Conservation (phyloP, 2,113 vertebrate genomes). For the Noctilio leporinus region DNA sequence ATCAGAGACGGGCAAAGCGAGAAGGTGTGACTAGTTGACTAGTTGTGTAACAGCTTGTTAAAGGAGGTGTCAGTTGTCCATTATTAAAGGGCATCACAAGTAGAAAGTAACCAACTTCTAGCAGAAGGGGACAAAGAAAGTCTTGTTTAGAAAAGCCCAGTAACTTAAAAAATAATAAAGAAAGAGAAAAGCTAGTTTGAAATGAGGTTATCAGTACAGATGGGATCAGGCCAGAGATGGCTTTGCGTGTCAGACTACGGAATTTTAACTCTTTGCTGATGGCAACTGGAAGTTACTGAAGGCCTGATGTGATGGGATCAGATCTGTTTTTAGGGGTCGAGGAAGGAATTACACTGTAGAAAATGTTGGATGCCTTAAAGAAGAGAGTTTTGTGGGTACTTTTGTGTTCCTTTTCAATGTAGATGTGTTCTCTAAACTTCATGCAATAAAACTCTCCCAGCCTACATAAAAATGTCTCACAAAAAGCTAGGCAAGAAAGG, state of each 20-base stretch:
- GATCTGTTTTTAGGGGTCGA: not conserved
- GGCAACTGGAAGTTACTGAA: not conserved
- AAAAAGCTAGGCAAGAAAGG: not conserved
- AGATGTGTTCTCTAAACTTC: not conserved
- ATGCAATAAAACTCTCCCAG: not conserved
- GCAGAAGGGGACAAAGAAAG: not conserved
- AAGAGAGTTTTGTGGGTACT: not conserved
- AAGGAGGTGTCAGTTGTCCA: not conserved
- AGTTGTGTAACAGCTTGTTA: not conserved
- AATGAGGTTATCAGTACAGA: not conserved
- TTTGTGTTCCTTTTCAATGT: not conserved
- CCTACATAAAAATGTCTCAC: not conserved
- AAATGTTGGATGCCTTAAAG: not conserved
- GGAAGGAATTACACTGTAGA: not conserved
- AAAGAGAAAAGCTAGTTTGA: not conserved
- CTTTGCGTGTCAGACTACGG: not conserved
- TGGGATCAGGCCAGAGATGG: not conserved
- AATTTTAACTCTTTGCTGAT: conserved; percentile 9
- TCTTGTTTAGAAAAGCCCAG: not conserved
- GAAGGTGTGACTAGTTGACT: not conserved
- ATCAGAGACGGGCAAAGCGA: not conserved
- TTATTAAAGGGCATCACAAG: not conserved
- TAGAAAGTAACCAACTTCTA: not conserved
- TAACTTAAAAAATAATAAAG: not conserved
- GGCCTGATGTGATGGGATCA: not conserved